Evolutionary conservation across 2,113 vertebrate genomes (phyloP).

Genomic region (Callaeas wilsoni): DNA sequence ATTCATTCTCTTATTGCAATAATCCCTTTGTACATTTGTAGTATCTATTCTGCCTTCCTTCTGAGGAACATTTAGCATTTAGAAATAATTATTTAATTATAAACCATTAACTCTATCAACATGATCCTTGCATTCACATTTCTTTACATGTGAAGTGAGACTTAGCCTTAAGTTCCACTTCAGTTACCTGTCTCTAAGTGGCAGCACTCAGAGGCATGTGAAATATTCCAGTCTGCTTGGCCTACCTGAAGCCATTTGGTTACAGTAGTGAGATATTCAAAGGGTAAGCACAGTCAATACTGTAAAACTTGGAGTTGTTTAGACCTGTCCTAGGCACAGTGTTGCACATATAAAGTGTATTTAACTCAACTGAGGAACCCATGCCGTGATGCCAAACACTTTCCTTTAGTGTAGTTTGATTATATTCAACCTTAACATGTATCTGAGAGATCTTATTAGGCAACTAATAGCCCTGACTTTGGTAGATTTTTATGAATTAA

Average conservation of each 20-base stretch:
- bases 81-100: background rate
- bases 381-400: background rate
- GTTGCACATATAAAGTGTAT: background rate
- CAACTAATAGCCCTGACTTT: background rate
- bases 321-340: background rate
- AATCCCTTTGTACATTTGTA: background rate
- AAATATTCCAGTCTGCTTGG: background rate
- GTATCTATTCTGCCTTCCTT: background rate
- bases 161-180: background rate
- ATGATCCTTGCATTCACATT: background rate
- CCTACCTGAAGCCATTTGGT: background rate
- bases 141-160: background rate
- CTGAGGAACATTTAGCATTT: background rate
- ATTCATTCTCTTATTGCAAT: background rate
- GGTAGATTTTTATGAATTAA: background rate
- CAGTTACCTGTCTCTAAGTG: background rate
- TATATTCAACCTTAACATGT: background rate
- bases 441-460: background rate
- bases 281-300: background rate
- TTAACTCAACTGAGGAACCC: background rate
- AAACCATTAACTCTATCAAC: background rate
- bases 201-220: background rate
- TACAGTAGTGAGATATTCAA: background rate
- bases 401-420: background rate
- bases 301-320: background rate